Evolutionary conservation across 1,140 invertebrate species (phyloP).

Genomic region (Stegodyphus mimosarum): DNA sequence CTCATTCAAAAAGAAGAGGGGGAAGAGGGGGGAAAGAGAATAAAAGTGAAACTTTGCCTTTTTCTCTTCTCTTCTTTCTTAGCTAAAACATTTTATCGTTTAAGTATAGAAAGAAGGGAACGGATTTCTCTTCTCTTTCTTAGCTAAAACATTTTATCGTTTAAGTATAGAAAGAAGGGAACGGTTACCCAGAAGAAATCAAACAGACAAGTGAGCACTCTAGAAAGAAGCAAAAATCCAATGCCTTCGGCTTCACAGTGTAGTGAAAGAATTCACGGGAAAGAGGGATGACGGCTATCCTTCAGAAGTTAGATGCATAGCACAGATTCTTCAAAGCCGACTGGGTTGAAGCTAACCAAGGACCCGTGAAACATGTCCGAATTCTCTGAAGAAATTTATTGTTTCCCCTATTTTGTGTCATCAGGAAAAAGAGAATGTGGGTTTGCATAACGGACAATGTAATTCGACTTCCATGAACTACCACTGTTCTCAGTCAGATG

Average conservation of each 20-base stretch:
- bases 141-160: conserved; percentile 12
- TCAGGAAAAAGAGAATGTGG: background rate
- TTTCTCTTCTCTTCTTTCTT: no score
- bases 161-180: conserved; percentile 17
- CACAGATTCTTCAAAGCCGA: conserved; percentile 4
- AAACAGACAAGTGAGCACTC: conserved; percentile 17
- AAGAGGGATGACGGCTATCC: conserved; percentile 19
- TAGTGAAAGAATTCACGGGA: background rate
- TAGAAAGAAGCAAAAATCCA: conserved; percentile 24
- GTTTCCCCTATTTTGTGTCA: conserved; percentile 9
- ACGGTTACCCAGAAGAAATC: conserved; percentile 18
- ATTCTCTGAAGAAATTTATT: conserved; percentile 3
- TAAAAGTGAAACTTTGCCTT: no score
- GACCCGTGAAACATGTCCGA: conserved; percentile 24
- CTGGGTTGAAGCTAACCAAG: background rate
- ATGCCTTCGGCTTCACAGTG: background rate
- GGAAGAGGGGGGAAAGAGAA: no score
- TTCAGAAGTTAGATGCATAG: conserved; percentile 13
- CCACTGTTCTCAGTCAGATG: background rate
- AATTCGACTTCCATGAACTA: background rate
- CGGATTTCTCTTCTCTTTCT: background rate
- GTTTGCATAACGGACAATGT: background rate
- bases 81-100: conserved; percentile 13
- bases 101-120: conserved; percentile 22
- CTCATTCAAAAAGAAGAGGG: no score